Evolutionary conservation across 23 tunicate species (phyloP), one percentile per base, ranked within the genome.

Genomic region (Ascidia mentula): DNA sequence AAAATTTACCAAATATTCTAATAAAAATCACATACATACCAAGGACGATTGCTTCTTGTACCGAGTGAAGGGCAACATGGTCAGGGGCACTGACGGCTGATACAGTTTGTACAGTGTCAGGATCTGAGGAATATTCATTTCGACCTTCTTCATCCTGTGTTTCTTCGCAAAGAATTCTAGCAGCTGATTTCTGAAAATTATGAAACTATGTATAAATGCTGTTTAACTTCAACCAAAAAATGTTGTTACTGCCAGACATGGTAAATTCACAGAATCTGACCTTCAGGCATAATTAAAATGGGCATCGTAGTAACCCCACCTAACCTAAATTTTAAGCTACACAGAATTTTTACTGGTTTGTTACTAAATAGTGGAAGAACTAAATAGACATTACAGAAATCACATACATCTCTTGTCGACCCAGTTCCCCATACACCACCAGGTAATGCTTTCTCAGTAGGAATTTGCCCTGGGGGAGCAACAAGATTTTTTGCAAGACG

Each of bases 391-490:
- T n/a, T n/a, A n/a, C n/a, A n/a, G n/a, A 80, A 33, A 6, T n/a
- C 7, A 82, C 73, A 72, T 76, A 89, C 94, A 80, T 90, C 89
- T 46, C 96, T 74, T 15, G 86, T 69, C 20, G 85, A 71, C 3
- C 96, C 81, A 9, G 77, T 71, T 18, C 96, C 96, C 96, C 96
- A 90, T 34, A 85, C 60, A 6, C 96, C 96, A 24, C 96, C 96
- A 20, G 96, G 96, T 40, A 90, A 70, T 6, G 31, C 17, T n/a
- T 34, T 32, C 33, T 73, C 36, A 20, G 31, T 72, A 7, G 69
- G n/a, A 6, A 1, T 20, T 5, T 32, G 75, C 18, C 77, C 20
- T 15, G 37, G 33, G 31, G 88, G 81, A 59, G 76, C 61, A 36
- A 84, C 76, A 22, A 77, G 45, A 28, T 40, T 45, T 31, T 37